Evolutionary conservation across 30 jellyfish, hydroid and myxozoan genomes (phyloP).

Genomic region (Morbakka virulenta): DNA sequence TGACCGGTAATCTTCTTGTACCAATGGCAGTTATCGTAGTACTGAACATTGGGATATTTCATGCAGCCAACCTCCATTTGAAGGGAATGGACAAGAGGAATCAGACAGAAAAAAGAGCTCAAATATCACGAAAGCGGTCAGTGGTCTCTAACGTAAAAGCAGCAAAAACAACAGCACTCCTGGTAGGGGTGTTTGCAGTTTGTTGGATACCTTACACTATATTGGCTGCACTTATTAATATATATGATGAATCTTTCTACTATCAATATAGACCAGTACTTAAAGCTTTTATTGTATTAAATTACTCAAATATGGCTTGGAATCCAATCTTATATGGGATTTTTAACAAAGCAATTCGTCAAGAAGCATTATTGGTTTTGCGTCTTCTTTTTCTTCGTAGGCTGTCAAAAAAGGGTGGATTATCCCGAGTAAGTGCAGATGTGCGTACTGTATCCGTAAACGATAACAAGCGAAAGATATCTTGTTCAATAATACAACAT

Average conservation of each 20-base stretch:
- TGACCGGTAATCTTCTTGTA: constrained; percentile 25
- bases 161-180: constrained; percentile 42
- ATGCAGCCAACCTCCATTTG: neutral
- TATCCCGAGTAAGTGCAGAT: too few relatives aligned
- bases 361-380: neutral
- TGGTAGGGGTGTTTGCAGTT: constrained; percentile 52
- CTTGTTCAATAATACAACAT: too few relatives aligned
- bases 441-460: too few relatives aligned
- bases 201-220: constrained; percentile 65
- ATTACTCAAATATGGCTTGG: constrained; percentile 43
- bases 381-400: too few relatives aligned
- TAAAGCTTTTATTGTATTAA: constrained; percentile 30
- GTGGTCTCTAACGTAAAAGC: constrained; percentile 34
- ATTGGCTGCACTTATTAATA: constrained; percentile 15
- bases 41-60: constrained; percentile 48
- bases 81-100: neutral
- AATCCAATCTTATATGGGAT: constrained; percentile 64
- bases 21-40: constrained; percentile 39
- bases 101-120: neutral
- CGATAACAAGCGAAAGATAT: too few relatives aligned
- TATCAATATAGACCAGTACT: constrained; percentile 1
- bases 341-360: constrained; percentile 44
- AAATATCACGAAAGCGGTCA: neutral
- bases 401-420: too few relatives aligned
- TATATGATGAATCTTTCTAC: constrained; percentile 35